These are phyloP conservation scores for Lagopus leucura DNA, from an alignment of 2,113 vertebrate genomes.

Conservation along the genomic window DNA sequence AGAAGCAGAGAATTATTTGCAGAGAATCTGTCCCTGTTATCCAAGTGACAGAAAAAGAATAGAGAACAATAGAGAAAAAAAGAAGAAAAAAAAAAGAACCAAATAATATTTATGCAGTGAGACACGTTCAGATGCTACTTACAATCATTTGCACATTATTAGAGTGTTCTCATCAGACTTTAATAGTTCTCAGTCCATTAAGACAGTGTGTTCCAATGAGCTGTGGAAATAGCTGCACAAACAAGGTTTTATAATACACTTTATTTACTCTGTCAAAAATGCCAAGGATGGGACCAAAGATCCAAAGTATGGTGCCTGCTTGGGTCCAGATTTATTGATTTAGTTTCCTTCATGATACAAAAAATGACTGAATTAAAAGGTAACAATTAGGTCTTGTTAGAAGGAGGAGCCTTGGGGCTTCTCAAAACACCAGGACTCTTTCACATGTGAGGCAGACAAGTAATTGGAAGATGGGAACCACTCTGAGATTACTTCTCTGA, in stretches of 20 bases:
- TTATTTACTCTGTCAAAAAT: conserved; percentile 7
- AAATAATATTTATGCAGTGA: conserved; percentile 37
- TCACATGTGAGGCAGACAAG: neutral
- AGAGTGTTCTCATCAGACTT: conserved; percentile 28
- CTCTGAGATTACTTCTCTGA: neutral
- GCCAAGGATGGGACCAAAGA: neutral
- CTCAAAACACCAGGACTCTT: neutral
- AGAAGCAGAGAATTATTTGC: neutral
- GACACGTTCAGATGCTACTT: conserved; percentile 12
- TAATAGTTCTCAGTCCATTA: neutral
- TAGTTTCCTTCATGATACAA: neutral
- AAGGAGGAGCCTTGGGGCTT: neutral
- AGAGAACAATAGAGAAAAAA: neutral
- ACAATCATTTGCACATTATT: neutral
- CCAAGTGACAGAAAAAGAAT: neutral
- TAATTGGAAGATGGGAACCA: neutral
- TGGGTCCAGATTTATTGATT: neutral
- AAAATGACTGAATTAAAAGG: neutral
- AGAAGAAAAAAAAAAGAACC: neutral
- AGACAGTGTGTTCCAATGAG: neutral
- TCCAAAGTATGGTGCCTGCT: neutral
- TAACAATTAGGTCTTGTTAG: neutral
- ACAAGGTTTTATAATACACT: neutral
- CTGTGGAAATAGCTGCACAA: conserved; percentile 22
- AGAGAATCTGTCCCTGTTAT: neutral